Conservation (phyloP, 2,888 invertebrate species). For the Clusia tigrina region DNA sequence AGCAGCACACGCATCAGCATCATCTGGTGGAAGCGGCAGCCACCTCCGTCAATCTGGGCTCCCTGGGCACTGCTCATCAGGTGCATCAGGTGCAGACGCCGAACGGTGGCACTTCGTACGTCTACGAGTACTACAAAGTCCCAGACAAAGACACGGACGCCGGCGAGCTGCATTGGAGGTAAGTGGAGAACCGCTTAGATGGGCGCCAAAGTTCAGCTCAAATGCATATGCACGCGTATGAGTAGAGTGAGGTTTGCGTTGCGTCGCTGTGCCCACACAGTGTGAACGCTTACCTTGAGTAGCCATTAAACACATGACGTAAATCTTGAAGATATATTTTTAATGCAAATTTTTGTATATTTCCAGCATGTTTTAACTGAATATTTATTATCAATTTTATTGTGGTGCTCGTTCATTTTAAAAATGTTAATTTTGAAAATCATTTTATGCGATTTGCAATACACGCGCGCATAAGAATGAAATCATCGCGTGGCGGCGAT, state of each 20-base stretch:
- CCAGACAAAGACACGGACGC: slow-evolving; percentile 62
- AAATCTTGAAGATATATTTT: neutral
- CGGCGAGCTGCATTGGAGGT: slow-evolving; percentile 58
- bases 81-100: slow-evolving; percentile 56
- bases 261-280: neutral
- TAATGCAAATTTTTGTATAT: slow-evolving; percentile 1
- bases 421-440: too few relatives aligned
- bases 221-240: neutral
- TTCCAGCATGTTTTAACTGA: neutral
- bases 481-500: too few relatives aligned
- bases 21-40: slow-evolving; percentile 46
- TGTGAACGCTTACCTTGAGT: neutral
- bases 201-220: neutral
- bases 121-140: slow-evolving; percentile 82
- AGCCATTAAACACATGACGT: neutral
- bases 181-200: slow-evolving; percentile 36
- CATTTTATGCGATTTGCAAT: too few relatives aligned
- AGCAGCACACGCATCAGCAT: slow-evolving; percentile 24
- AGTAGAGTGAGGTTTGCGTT: too few relatives aligned
- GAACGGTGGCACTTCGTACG: slow-evolving; percentile 55
- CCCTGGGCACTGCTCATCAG: slow-evolving; percentile 50
- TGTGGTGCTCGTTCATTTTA: too few relatives aligned
- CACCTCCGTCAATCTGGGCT: slow-evolving; percentile 51
- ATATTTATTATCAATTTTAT: neutral
- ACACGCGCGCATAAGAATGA: too few relatives aligned